Evolutionary conservation across 1,140 invertebrate genomes (phyloP).

Genomic region (Anastrepha obliqua): DNA sequence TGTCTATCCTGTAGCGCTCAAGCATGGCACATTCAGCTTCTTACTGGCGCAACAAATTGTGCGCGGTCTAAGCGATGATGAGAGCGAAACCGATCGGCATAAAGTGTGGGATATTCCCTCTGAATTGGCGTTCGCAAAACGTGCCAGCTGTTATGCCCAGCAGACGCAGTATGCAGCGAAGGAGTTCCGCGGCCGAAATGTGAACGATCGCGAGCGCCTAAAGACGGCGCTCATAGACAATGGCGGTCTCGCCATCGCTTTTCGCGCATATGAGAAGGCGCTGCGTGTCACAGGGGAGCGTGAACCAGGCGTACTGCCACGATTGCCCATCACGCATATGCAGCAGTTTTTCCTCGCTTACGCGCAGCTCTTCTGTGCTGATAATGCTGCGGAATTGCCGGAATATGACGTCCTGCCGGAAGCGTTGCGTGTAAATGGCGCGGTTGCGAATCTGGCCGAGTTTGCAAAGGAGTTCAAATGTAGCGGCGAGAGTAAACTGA

Average conservation of each 20-base stretch:
- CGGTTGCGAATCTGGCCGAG: slow-evolving; percentile 87
- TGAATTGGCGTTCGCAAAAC: slow-evolving; percentile 88
- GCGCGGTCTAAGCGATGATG: slow-evolving; percentile 96
- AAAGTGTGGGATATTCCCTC: slow-evolving; percentile 98
- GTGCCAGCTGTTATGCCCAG: slow-evolving; percentile 89
- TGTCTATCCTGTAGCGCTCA: slow-evolving; percentile 93
- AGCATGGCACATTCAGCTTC: slow-evolving; percentile 96
- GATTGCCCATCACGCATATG: slow-evolving; percentile 85
- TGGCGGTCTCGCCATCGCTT: slow-evolving; percentile 93
- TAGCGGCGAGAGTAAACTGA: slow-evolving; percentile 81
- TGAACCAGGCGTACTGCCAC: slow-evolving; percentile 81
- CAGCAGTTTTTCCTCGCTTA: slow-evolving; percentile 95
- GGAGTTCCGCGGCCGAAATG: slow-evolving; percentile 74
- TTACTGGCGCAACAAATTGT: slow-evolving; percentile 96
- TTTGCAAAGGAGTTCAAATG: slow-evolving; percentile 85
- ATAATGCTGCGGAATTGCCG: slow-evolving; percentile 64
- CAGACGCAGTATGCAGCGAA: slow-evolving; percentile 86
- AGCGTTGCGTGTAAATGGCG: slow-evolving; percentile 84
- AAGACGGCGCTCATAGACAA: slow-evolving; percentile 91
- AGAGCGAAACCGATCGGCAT: slow-evolving; percentile 93
- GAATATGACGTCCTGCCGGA: slow-evolving; percentile 78
- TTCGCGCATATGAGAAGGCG: slow-evolving; percentile 78
- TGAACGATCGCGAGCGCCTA: slow-evolving; percentile 77
- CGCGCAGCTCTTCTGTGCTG: slow-evolving; percentile 79
- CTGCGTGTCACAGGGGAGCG: slow-evolving; percentile 71